A percentile compares a stretch with the other conserved stretches of the same genome.
Conservation (phyloP, 1,140 invertebrate genomes). For the Octopus sinensis region DNA sequence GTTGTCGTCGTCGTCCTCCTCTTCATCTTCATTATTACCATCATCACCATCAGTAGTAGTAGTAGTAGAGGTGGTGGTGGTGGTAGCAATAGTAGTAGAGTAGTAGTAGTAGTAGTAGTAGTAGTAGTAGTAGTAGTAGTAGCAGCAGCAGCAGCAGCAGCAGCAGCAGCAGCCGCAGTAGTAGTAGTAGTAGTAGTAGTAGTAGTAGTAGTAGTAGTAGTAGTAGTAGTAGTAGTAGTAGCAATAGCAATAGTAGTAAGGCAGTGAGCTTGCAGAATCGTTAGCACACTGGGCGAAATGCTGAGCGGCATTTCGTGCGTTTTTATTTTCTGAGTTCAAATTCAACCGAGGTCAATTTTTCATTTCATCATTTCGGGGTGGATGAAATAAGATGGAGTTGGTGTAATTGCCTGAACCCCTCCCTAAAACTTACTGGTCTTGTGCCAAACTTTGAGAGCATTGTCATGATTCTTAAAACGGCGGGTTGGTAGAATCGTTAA, state of each 20-base stretch:
- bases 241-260: conserved; percentile 17
- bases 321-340: too few species aligned
- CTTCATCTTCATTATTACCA: too few species aligned
- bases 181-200: conserved; percentile 17
- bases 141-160: conserved; percentile 19
- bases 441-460: too few species aligned
- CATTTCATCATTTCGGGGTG: not conserved
- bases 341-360: conserved; percentile 13
- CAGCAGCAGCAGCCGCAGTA: conserved; percentile 18
- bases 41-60: not conserved
- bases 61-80: not conserved
- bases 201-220: conserved; percentile 16
- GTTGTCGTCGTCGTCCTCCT: too few species aligned
- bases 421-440: too few species aligned
- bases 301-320: too few species aligned
- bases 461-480: too few species aligned
- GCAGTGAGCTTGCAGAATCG: too few species aligned
- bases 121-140: conserved; percentile 23
- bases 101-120: not conserved
- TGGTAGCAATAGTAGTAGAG: conserved; percentile 21
- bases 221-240: conserved; percentile 9
- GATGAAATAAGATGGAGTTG: too few species aligned
- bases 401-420: too few species aligned
- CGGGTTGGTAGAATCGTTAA: too few species aligned
- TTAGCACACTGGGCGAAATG: too few species aligned